phyloP scores from a whole-genome alignment of 2,113 vertebrate genomes.

The Smithornis capensis region DNA sequence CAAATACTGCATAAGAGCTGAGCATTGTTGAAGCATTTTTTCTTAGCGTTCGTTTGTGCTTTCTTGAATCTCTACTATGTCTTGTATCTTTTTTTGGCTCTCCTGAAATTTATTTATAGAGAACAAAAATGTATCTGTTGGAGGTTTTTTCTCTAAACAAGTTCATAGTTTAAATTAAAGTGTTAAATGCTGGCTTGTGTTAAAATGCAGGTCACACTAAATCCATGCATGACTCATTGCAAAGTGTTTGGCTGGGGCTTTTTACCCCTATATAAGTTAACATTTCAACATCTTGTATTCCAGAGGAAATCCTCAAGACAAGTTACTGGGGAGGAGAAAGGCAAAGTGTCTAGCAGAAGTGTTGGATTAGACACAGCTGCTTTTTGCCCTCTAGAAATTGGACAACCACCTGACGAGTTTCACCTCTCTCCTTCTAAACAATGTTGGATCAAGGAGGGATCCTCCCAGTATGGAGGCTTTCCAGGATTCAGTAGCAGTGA shows the following conservation, averaged over 20 bases:
- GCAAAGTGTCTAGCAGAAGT: slow-evolving; percentile 54
- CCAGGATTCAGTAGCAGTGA: slow-evolving; percentile 80
- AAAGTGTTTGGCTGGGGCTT: neutral
- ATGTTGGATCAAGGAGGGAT: slow-evolving; percentile 58
- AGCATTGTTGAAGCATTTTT: neutral
- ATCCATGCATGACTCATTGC: neutral
- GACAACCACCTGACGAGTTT: neutral
- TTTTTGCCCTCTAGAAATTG: neutral
- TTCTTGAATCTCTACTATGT: neutral
- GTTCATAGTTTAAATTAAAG: neutral
- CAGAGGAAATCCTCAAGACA: slow-evolving; percentile 73
- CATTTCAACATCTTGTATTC: slow-evolving; percentile 39
- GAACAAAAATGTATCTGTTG: neutral
- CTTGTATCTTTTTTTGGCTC: neutral
- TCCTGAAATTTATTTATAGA: neutral
- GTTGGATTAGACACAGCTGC: slow-evolving; percentile 49
- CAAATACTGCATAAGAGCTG: fast-evolving
- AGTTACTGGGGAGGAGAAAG: slow-evolving; percentile 56
- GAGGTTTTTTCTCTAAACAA: neutral
- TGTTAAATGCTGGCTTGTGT: neutral
- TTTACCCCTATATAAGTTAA: neutral
- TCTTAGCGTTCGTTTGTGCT: neutral
- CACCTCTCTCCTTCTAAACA: slow-evolving; percentile 22
- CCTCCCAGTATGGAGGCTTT: slow-evolving; percentile 69
- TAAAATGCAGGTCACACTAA: neutral